Base-by-base conservation (phyloP, 2,797 vertebrate species). In the Adelosebastes latens region DNA sequence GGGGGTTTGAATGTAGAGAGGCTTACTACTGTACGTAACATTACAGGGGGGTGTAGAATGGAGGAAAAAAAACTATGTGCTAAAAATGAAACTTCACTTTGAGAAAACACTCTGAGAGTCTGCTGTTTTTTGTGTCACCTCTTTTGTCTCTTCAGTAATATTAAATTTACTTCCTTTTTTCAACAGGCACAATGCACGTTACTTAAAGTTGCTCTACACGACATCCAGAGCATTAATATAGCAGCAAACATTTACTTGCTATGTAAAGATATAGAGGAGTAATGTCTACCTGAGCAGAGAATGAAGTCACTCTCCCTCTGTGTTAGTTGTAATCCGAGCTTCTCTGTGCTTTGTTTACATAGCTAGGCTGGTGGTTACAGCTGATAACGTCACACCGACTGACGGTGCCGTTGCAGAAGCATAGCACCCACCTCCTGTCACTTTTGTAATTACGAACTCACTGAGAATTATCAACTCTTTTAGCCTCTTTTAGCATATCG, bases 21-120 rank as follows among this genome's bases (percentile, higher is more conserved):
- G 91, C 87, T 93, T 92, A 91, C 92, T 90, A 84, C 91, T 93
- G 92, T 93, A 94, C 46, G 91, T 93, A 91, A 93, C 89, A 88
- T 94, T 89, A 87, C 90, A 90, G 88, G 81, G 87, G 82, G 85
- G 80, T 93, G 92, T 95, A 96, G 94, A 95, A 94, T 93, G 93
- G 94, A 94, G 91, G 88, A 90, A 93, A 93, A 68, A 94, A 93
- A 91, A 89, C 91, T 93, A 94, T 95, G 93, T 96, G 94, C 91
- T 95, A 92, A 93, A 94, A 94, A 94, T 93, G 92, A 95, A 95
- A 94, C 93, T 94, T 95, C 88, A 95, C 94, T 93, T 95, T 92
- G 91, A 95, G 92, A 95, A 96, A 94, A 93, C 87, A 90, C 49
- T 81, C 72, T 20, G 42, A n/a, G 87, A 67, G 81, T 94, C 82